Base-by-base conservation (phyloP, 2,113 vertebrate species). In the Ictidomys tridecemlineatus region DNA sequence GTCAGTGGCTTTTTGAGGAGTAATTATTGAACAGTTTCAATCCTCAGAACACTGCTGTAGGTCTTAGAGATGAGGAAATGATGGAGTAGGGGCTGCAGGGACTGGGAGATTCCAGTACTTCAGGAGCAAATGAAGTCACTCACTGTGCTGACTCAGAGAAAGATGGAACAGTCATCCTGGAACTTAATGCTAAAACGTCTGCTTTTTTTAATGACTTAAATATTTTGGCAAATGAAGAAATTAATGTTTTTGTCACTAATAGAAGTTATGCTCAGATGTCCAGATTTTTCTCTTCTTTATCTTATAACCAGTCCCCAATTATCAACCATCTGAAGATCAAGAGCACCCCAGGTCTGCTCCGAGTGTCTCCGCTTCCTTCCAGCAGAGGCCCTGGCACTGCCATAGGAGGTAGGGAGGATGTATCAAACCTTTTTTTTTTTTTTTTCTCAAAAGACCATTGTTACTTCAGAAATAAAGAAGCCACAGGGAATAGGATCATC, bases 391-490 rank as follows among this genome's bases (percentile, higher is more conserved):
- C 69, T 58, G 63, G 39, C 48, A 58, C 18, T 72, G 32, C 12
- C 34, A 42, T 17, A 30, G 34, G 56, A 84, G 34, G 22, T 28
- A 93, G 22, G 77, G 1, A 37, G 48, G 92, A 48, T 42, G 63
- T 30, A 72, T 30, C 45, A 56, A 76, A 45, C 2, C 12, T 51
- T 51, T 51, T 51, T 45, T 51, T 51, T 51, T 51, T 51, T 45
- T 51, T 51, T 45, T 14, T 51, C 9, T 63, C 14, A 37, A 78
- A 76, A 53, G 18, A 34, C 1, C 28, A 13, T 34, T 82, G 17
- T 67, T 51, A 78, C 28, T 95, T 93, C 37, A 87, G 32, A 83
- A 87, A 65, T 45, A 77, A 74, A 56, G 34, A 53, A 96, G 8
- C 5, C 28, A 13, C 14, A 28, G 56, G 69, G 18, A 79, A 6